Evolutionary conservation across 2,888 invertebrate genomes (phyloP).

Genomic region (Tachina grossa): DNA sequence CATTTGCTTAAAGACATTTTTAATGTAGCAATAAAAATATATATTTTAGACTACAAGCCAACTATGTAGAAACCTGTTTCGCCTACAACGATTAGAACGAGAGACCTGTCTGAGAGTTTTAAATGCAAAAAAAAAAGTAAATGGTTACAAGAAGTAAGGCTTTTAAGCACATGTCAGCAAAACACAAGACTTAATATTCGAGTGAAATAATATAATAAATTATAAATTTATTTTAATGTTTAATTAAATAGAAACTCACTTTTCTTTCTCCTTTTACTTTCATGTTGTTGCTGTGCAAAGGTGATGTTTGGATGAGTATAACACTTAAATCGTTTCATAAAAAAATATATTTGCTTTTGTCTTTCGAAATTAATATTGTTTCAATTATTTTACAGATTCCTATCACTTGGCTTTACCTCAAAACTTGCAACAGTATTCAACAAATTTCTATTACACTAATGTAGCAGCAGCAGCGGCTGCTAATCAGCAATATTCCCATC

Average conservation of each 20-base stretch:
- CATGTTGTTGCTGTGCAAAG: conserved; percentile 40
- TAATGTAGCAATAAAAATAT: conserved; percentile 40
- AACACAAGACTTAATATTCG: conserved; percentile 3
- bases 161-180: conserved; percentile 3
- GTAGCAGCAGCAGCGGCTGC: conserved; percentile 58
- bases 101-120: conserved; percentile 5
- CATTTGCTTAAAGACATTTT: conserved; percentile 56
- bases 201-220: conserved; percentile 4
- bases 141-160: conserved; percentile 23
- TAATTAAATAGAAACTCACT: conserved; percentile 24
- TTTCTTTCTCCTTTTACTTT: conserved; percentile 39
- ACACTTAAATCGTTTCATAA: conserved; percentile 41
- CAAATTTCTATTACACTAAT: conserved; percentile 67
- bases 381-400: conserved; percentile 59
- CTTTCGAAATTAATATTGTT: neutral
- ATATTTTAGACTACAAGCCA: neutral
- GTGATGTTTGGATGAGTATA: conserved; percentile 36
- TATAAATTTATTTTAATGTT: neutral
- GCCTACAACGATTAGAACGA: conserved; percentile 58
- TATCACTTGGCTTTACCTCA: conserved; percentile 69
- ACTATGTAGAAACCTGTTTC: conserved; percentile 57
- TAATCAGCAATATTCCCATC: conserved; percentile 56
- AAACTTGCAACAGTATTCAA: conserved; percentile 70
- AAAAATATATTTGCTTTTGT: neutral
- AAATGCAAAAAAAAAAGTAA: conserved; percentile 10